Percentiles rank a stretch among this genome's conserved stretches.
Conservation (phyloP, 2,888 invertebrate genomes). For the Slavum lentiscoides region DNA sequence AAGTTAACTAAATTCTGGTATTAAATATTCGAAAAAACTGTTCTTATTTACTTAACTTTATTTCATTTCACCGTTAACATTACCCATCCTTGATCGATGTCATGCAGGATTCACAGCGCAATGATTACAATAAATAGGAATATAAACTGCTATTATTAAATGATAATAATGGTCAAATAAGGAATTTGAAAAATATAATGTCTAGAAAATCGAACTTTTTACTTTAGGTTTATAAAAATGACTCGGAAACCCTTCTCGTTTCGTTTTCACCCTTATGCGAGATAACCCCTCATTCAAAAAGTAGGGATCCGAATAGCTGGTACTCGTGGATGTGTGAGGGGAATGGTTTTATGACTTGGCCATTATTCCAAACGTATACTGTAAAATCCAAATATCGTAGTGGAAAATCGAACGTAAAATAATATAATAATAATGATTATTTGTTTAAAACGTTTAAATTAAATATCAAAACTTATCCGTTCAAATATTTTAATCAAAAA, state of each 20-base stretch:
- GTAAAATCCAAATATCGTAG: background rate
- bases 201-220: background rate
- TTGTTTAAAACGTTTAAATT: too few species aligned
- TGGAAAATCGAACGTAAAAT: background rate
- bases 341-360: slow-evolving; percentile 16
- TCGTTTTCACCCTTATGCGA: slow-evolving; percentile 16
- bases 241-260: slow-evolving; percentile 15
- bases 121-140: too few species aligned
- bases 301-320: slow-evolving; percentile 12
- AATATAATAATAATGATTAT: background rate
- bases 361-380: background rate
- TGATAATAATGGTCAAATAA: background rate
- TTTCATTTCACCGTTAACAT: too few species aligned
- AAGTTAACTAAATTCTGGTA: too few species aligned
- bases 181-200: background rate
- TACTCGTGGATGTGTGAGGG: slow-evolving; percentile 15
- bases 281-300: slow-evolving; percentile 18
- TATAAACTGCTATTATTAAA: background rate
- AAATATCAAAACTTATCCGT: too few species aligned
- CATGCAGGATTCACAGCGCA: background rate
- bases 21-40: too few species aligned
- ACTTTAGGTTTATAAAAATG: background rate
- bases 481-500: too few species aligned
- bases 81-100: background rate
- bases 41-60: too few species aligned